Conservation (phyloP, 2,888 invertebrate genomes). For the Xestia rhomboidea region DNA sequence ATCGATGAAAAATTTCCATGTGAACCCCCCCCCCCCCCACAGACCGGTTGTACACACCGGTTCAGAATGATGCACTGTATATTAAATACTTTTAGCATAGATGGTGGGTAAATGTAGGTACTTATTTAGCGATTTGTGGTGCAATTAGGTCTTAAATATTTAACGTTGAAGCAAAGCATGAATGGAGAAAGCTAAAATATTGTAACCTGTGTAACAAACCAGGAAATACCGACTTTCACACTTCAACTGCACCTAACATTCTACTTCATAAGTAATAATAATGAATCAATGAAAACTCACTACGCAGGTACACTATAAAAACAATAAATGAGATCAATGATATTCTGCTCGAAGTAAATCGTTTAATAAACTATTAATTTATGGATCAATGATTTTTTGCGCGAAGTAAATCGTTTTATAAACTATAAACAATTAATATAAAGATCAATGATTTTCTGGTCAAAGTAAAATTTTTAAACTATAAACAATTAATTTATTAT, state of each 20-base stretch:
- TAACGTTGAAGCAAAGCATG: background rate
- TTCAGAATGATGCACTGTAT: too few relatives aligned
- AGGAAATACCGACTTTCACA: conserved; percentile 21
- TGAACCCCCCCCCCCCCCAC: too few relatives aligned
- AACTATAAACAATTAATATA: too few relatives aligned
- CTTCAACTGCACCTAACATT: background rate
- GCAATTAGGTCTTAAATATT: background rate
- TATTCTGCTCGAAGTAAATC: background rate
- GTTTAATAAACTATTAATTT: background rate
- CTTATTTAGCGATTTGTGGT: background rate
- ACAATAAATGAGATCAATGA: background rate
- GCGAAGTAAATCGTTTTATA: too few relatives aligned
- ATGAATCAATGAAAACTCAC: background rate
- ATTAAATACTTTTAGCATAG: background rate
- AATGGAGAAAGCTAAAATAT: conserved; percentile 20
- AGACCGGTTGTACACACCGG: too few relatives aligned
- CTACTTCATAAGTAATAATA: too few relatives aligned
- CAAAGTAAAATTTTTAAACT: background rate
- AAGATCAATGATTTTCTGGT: background rate
- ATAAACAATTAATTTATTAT: background rate
- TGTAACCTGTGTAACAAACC: conserved; percentile 2
- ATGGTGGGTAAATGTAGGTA: background rate
- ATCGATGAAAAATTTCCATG: too few relatives aligned
- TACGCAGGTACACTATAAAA: background rate
- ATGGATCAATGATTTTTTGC: background rate